These are phyloP conservation scores for Nematolebias whitei DNA, from an alignment of 2,113 vertebrate species.

Conservation along the genomic window DNA sequence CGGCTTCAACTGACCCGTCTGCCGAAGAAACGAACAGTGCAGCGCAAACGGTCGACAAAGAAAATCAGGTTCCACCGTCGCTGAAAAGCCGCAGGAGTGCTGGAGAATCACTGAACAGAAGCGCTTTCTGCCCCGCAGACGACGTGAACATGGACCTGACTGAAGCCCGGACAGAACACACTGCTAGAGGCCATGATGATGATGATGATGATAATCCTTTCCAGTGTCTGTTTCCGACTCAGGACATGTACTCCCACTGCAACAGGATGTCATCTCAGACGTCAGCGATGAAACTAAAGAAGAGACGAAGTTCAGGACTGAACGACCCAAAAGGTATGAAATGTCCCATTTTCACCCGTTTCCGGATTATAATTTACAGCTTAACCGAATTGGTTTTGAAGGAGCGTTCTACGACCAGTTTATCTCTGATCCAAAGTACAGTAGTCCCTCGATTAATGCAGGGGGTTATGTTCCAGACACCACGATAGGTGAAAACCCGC, in stretches of 20 bases:
- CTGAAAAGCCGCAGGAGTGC: conserved; percentile 14
- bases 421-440: no score
- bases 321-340: conserved; percentile 26
- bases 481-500: no score
- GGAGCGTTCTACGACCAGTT: no score
- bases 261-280: conserved; percentile 16
- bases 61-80: conserved; percentile 48
- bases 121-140: conserved; percentile 34
- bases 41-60: conserved; percentile 71
- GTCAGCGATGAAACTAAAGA: conserved; percentile 3
- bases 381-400: no score
- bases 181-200: conserved; percentile 6
- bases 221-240: conserved; percentile 47
- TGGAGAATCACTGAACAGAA: conserved; percentile 21
- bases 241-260: conserved; percentile 33
- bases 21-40: conserved; percentile 32
- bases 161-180: conserved; percentile 31
- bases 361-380: no score
- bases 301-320: conserved; percentile 5
- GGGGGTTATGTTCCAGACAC: no score
- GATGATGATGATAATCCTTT: conserved; percentile 34
- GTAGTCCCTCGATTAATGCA: no score
- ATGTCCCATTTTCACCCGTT: no score
- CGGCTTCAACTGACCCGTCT: conserved; percentile 9
- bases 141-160: conserved; percentile 44